Conservation (phyloP, 2,113 vertebrate species). For the Leucoraja erinaceus region DNA sequence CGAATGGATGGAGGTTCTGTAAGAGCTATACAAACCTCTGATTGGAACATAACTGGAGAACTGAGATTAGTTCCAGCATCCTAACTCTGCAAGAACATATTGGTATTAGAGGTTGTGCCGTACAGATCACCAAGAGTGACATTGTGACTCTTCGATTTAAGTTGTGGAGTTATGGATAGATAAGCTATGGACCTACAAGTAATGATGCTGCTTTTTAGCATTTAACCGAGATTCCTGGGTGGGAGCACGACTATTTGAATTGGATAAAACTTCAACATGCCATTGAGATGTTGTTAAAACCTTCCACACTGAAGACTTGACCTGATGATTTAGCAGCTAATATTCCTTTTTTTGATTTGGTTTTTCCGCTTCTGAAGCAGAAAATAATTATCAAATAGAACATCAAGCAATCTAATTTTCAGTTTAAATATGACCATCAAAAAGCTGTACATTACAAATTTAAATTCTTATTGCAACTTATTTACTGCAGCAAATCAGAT, state of each 20-base stretch:
- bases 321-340: background rate
- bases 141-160: no score
- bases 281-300: background rate
- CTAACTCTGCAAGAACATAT: no score
- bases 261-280: background rate
- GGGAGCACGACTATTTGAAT: background rate
- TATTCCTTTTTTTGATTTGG: background rate
- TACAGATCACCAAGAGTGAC: no score
- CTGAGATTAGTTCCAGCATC: no score
- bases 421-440: background rate
- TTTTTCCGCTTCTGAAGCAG: background rate
- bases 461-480: background rate
- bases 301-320: background rate
- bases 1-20: no score
- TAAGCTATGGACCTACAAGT: no score
- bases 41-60: no score
- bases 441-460: background rate
- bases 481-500: background rate
- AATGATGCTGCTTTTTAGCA: no score
- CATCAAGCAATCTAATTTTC: background rate
- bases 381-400: background rate
- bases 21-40: no score
- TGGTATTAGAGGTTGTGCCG: no score
- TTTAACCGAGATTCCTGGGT: background rate
- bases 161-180: no score